phyloP scores from a whole-genome alignment of 2,797 vertebrate genomes.

The Halcyon leucocephala region DNA sequence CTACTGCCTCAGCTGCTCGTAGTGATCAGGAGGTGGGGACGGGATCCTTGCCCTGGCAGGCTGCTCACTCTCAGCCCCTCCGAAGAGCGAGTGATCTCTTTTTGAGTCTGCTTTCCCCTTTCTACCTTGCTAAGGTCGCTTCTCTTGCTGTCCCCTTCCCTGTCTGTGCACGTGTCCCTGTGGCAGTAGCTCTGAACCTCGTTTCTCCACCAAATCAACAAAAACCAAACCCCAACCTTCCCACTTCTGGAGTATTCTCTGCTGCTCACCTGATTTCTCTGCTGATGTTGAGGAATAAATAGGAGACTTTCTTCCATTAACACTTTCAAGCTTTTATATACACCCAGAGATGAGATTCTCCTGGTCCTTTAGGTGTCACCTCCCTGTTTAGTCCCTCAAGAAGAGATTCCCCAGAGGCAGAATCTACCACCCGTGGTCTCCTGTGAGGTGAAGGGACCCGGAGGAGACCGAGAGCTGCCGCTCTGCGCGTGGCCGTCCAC shows the following conservation, averaged over 20 bases:
- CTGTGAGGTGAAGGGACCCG: background rate
- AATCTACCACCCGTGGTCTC: background rate
- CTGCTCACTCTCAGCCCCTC: background rate
- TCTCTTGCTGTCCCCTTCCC: background rate
- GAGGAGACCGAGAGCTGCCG: background rate
- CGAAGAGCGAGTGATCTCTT: background rate
- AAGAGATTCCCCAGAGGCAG: background rate
- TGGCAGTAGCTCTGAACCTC: background rate
- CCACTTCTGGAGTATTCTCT: background rate
- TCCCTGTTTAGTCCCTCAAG: background rate
- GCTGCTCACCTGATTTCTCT: background rate
- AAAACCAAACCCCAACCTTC: background rate
- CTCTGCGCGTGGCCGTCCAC: background rate
- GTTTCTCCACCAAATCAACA: rapidly evolving
- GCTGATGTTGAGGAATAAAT: background rate
- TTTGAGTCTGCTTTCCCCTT: background rate
- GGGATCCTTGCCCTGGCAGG: background rate
- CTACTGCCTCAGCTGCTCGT: rapidly evolving
- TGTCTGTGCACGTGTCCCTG: rapidly evolving
- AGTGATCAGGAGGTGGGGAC: background rate
- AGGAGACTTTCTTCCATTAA: background rate
- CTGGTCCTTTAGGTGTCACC: background rate
- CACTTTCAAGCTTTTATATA: background rate
- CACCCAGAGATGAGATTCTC: background rate
- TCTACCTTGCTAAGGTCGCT: background rate